Evolutionary conservation across 1,140 invertebrate genomes (phyloP), one percentile per base, ranked within the genome.

Genomic region (Hyposmocoma kahamanoa): DNA sequence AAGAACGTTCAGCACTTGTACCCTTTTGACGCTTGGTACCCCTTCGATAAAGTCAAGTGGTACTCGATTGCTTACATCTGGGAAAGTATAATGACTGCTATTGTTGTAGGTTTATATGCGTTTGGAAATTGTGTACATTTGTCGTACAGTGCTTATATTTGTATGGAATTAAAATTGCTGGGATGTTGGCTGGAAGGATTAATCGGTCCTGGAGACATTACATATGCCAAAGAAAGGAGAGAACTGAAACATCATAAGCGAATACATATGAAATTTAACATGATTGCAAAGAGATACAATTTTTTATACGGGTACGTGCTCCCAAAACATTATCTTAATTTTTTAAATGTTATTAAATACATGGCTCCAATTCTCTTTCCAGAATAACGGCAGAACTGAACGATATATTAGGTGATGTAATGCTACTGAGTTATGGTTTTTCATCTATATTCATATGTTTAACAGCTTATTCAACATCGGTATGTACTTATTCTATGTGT

Each of bases 1-100:
- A 57, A 64, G 13, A 60, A 68, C 11, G 49, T 52, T 20, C 49
- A 69, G 28, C 63, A 71, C 47, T 56, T 73, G 9, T 81, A 74
- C 41, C 79, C 79, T 1, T 76, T 73, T 22, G 75, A 83, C 36
- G 76, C 66, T 8, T 83, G 79, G 79, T 84, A 84, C 50, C 79
- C 79, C 20, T 81, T 84, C 38, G 67, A 84, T 43, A 79, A 79
- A 47, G 44, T 72, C 1, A 54, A 74, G 24, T 79, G 65, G 63
- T 84, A 79, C 39, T 60, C 57, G n/a, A 22, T 48, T 15, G 68
- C 52, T 2, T 81, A 81, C 26, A 36, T 67, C 18, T 84, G 77
- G 77, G 77, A 84, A 49, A 67, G 75, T 39, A 62, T 65, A 6
- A 78, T 79, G 67, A 84, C 80, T 4, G 62, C 63, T 4, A 28